Percentiles rank a stretch among this genome's conserved stretches.
These are phyloP conservation scores for Drosophila tristis DNA, from an alignment of 1,140 invertebrate genomes.

Conservation along the genomic window DNA sequence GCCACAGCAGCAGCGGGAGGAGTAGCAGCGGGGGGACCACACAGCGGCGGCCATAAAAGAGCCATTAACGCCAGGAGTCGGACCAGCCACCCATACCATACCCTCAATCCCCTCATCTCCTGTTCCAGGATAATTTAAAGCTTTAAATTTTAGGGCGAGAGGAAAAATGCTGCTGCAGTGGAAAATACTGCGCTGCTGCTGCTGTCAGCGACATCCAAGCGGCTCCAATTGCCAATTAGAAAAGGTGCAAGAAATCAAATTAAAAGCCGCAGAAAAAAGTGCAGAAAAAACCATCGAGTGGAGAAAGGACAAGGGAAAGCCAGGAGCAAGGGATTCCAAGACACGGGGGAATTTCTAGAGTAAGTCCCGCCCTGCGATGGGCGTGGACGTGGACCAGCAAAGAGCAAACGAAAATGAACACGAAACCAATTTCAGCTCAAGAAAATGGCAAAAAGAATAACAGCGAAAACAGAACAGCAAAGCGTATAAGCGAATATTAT, in stretches of 20 bases:
- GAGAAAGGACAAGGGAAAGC: not conserved
- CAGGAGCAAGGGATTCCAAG: not conserved
- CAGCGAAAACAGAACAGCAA: conserved; percentile 15
- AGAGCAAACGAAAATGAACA: conserved; percentile 44
- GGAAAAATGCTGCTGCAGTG: conserved; percentile 17
- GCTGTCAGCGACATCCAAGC: conserved; percentile 56
- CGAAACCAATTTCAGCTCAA: conserved; percentile 69
- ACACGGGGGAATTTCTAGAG: not conserved
- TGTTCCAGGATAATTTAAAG: conserved; percentile 52
- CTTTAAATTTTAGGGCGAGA: conserved; percentile 56
- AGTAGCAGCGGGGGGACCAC: conserved; percentile 57
- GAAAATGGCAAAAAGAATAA: conserved; percentile 3
- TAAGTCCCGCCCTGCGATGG: conserved; percentile 21
- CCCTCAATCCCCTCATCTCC: not conserved
- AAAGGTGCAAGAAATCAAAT: conserved; percentile 67
- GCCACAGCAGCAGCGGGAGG: conserved; percentile 51
- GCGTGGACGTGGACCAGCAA: not conserved
- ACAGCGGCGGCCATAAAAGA: conserved; percentile 71
- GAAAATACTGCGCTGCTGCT: not conserved
- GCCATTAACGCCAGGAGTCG: conserved; percentile 77
- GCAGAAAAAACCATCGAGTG: not conserved
- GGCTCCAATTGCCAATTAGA: conserved; percentile 71
- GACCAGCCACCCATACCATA: conserved; percentile 10
- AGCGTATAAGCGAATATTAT: not conserved
- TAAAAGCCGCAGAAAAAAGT: conserved; percentile 34